A percentile compares a stretch with the other conserved stretches of the same genome.
Evolutionary conservation across 2,797 vertebrate genomes (phyloP).

Genomic region (Crocidura indochinensis): DNA sequence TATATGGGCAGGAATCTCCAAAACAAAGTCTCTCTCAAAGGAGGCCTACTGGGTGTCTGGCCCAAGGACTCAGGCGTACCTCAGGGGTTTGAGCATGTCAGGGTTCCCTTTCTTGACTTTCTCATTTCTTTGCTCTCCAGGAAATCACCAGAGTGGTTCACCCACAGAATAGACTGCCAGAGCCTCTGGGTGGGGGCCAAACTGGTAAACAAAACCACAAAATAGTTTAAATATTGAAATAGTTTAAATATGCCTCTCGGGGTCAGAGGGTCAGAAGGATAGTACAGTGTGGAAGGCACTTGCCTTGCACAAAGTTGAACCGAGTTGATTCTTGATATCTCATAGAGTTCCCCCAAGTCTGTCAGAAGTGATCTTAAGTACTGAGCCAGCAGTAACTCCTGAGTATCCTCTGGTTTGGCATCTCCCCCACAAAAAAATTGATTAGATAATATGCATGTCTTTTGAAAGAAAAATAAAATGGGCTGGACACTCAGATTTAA

Average conservation of each 20-base stretch:
- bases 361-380: no score
- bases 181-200: slow-evolving; percentile 7
- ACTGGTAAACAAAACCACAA: neutral
- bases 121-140: neutral
- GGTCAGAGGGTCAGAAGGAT: no score
- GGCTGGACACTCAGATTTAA: neutral
- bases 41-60: neutral
- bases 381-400: no score
- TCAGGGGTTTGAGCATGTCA: neutral
- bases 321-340: no score
- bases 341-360: no score
- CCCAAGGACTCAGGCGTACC: no score
- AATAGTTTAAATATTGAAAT: neutral
- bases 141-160: neutral
- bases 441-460: no score
- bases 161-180: neutral
- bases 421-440: no score
- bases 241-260: slow-evolving; percentile 1
- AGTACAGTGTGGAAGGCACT: no score
- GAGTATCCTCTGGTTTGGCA: no score
- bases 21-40: neutral
- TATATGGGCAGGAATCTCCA: neutral
- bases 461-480: no score
- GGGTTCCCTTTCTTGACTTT: neutral
- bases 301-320: no score